Conservation (phyloP, 37 sponge, comb jelly and placozoan species). For the Geodia barretti region DNA sequence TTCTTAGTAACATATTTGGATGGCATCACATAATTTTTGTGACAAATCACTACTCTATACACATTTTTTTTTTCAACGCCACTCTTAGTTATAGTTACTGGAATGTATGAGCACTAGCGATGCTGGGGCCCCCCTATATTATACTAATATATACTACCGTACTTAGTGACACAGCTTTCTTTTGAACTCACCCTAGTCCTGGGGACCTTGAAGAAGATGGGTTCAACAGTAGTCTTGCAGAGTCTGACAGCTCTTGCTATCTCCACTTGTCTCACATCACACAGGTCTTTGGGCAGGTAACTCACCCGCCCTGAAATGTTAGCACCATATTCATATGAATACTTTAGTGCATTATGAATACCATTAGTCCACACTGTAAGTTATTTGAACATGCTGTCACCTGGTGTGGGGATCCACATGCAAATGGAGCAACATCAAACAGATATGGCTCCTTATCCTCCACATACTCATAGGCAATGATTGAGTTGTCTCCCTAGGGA, state of each 20-base stretch:
- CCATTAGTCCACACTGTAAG: no score
- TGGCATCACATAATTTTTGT: no score
- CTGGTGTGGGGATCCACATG: conserved; percentile 62
- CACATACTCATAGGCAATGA: conserved; percentile 69
- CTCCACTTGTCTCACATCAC: conserved; percentile 81
- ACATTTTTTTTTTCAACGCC: no score
- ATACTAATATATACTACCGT: no score
- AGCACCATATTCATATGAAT: no score
- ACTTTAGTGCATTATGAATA: no score
- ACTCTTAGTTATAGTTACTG: no score
- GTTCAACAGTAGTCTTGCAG: conserved; percentile 66
- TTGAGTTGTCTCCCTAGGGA: conserved; percentile 66
- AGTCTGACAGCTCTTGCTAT: conserved; percentile 74
- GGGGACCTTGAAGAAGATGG: conserved; percentile 72
- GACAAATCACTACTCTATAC: no score
- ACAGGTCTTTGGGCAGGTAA: conserved; percentile 70
- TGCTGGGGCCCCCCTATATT: no score
- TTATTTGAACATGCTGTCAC: conserved; percentile 71
- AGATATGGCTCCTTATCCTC: conserved; percentile 45
- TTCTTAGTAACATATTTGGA: no score
- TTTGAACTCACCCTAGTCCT: conserved; percentile 65
- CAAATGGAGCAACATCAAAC: conserved; percentile 49
- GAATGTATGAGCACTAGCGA: no score
- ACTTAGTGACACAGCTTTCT: no score
- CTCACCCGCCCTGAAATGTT: conserved; percentile 41